phyloP scores from a whole-genome alignment of 1,140 invertebrate genomes.

The Tetragnatha versicolor region DNA sequence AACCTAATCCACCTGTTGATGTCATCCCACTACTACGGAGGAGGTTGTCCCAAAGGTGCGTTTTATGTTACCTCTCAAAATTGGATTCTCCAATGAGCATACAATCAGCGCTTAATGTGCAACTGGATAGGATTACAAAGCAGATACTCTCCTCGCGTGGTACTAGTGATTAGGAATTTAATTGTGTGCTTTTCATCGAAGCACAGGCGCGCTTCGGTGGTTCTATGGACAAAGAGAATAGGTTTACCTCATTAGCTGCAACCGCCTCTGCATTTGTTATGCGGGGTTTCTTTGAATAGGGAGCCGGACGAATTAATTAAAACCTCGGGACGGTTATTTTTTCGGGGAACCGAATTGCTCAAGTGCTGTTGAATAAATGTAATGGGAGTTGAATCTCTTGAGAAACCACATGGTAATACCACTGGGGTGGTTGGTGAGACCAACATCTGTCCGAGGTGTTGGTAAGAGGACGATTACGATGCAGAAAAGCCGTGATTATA shows the following conservation, averaged over 20 bases:
- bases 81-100: constrained; percentile 18
- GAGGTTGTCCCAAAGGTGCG: neutral
- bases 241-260: neutral
- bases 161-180: constrained; percentile 16
- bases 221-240: neutral
- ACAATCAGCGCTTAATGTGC: constrained; percentile 1
- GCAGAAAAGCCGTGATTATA: too few relatives aligned
- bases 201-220: neutral
- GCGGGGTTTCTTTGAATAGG: neutral
- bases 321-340: too few relatives aligned
- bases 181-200: constrained; percentile 14
- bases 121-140: constrained; percentile 19
- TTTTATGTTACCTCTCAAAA: constrained; percentile 22
- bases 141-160: neutral
- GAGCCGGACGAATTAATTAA: too few relatives aligned
- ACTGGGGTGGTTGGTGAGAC: too few relatives aligned
- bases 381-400: too few relatives aligned
- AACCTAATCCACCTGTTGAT: constrained; percentile 38
- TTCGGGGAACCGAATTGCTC: too few relatives aligned
- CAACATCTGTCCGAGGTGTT: too few relatives aligned
- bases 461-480: too few relatives aligned
- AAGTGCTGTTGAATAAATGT: too few relatives aligned
- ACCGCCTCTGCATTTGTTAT: neutral
- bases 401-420: too few relatives aligned
- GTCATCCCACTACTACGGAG: constrained; percentile 8